Percentiles rank a stretch among this genome's conserved stretches.
phyloP scores from a whole-genome alignment of 2,888 invertebrate species.

The Thumatha senex region DNA sequence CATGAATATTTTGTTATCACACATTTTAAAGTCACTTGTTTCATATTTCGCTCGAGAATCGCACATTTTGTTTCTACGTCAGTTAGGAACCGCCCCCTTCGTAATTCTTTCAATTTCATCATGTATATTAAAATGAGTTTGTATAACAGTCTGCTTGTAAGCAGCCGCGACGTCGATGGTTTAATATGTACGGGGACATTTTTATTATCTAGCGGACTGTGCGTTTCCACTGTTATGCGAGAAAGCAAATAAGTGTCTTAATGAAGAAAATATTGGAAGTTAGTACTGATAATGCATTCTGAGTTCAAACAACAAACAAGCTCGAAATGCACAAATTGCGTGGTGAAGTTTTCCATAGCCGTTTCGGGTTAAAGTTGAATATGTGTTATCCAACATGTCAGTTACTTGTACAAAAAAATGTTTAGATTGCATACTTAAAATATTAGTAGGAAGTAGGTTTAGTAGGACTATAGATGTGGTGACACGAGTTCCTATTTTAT shows the following conservation, averaged over 20 bases:
- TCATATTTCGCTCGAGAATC: conserved; percentile 25
- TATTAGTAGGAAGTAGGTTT: no score
- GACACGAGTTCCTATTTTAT: no score
- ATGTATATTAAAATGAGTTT: conserved; percentile 80
- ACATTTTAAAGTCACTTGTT: conserved; percentile 6
- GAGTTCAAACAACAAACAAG: no score
- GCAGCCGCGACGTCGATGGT: conserved; percentile 34
- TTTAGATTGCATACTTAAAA: no score
- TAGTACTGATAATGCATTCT: no score
- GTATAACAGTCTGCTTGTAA: conserved; percentile 62
- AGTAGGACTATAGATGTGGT: no score
- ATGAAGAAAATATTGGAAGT: no score
- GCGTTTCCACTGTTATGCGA: conserved; percentile 44
- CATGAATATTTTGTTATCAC: not conserved
- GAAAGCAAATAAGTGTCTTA: not conserved
- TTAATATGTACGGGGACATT: conserved; percentile 75
- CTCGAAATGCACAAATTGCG: no score
- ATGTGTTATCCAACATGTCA: no score
- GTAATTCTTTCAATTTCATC: conserved; percentile 80
- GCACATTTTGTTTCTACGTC: conserved; percentile 35
- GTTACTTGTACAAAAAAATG: no score
- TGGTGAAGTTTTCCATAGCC: no score
- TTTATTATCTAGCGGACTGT: conserved; percentile 64
- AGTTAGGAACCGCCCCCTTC: conserved; percentile 39
- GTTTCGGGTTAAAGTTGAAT: no score